Evolutionary conservation across 2,113 vertebrate species (phyloP).

Genomic region (Gila orcuttii): DNA sequence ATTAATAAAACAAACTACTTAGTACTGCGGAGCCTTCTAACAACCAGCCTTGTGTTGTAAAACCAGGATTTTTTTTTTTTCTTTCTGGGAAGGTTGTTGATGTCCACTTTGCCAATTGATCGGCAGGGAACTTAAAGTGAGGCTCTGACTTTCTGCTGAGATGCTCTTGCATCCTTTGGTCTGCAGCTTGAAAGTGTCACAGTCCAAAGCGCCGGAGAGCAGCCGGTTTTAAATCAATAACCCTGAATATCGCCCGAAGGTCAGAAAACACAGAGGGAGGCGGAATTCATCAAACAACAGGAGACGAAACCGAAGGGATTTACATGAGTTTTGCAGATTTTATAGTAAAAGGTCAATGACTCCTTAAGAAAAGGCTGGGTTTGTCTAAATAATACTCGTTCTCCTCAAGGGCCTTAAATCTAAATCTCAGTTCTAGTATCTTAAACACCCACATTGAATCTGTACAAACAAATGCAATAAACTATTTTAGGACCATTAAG

Average conservation of each 20-base stretch:
- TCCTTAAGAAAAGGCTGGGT: not conserved
- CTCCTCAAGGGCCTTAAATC: not conserved
- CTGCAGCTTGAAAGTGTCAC: slow-evolving; percentile 36
- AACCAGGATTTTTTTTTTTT: too few relatives aligned
- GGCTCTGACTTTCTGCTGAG: slow-evolving; percentile 1
- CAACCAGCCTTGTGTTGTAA: not conserved
- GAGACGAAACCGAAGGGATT: not conserved
- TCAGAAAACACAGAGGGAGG: slow-evolving; percentile 29
- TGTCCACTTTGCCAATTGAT: slow-evolving; percentile 20
- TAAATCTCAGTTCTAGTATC: not conserved
- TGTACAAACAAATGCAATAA: not conserved
- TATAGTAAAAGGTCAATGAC: slow-evolving; percentile 20
- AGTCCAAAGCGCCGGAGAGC: slow-evolving; percentile 6
- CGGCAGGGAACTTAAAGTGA: slow-evolving; percentile 18
- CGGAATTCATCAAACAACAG: slow-evolving; percentile 4
- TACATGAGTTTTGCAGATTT: slow-evolving; percentile 11
- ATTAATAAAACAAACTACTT: not conserved
- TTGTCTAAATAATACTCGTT: not conserved
- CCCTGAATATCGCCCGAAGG: slow-evolving; percentile 29
- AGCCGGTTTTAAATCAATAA: slow-evolving; percentile 27
- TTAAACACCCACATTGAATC: not conserved
- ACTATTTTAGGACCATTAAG: not conserved
- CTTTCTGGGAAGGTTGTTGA: slow-evolving; percentile 12
- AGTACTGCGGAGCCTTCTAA: not conserved
- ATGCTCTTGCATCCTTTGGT: slow-evolving; percentile 32